A percentile compares a stretch with the other conserved stretches of the same genome.
Conservation (phyloP, 2,888 invertebrate genomes). For the Frankliniella intonsa region DNA sequence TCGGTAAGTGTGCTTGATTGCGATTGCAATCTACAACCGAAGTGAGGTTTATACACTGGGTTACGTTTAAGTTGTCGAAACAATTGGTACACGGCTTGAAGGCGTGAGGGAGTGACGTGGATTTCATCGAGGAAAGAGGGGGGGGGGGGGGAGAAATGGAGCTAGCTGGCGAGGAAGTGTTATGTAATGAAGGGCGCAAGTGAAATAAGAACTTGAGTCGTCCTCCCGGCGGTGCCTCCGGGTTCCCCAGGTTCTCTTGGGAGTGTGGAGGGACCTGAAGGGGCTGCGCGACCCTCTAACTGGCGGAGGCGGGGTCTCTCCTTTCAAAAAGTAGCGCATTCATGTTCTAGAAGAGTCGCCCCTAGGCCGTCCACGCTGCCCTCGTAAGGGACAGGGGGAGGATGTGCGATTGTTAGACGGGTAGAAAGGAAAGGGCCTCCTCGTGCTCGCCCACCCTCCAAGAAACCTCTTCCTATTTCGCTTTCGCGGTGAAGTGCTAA, state of each 20-base stretch:
- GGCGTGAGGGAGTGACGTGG: too few species aligned
- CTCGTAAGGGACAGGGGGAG: background rate
- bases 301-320: background rate
- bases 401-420: constrained; percentile 3
- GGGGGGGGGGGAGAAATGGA: too few species aligned
- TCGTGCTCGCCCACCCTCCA: background rate
- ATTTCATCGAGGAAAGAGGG: too few species aligned
- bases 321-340: constrained; percentile 17
- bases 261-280: background rate
- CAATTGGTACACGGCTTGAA: too few species aligned
- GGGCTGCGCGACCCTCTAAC: background rate
- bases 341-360: background rate
- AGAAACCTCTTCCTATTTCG: background rate
- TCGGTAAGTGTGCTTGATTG: background rate
- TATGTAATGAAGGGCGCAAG: background rate
- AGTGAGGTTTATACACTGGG: too few species aligned
- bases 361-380: background rate
- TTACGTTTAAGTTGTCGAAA: too few species aligned
- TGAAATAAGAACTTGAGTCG: background rate
- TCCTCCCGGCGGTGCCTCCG: background rate
- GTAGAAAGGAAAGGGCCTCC: background rate
- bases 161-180: too few species aligned
- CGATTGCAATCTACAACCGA: background rate
- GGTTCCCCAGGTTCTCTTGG: background rate
- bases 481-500: too few species aligned